These are phyloP conservation scores for Illadopsis cleaveri DNA, from an alignment of 2,113 vertebrate genomes.

Conservation along the genomic window DNA sequence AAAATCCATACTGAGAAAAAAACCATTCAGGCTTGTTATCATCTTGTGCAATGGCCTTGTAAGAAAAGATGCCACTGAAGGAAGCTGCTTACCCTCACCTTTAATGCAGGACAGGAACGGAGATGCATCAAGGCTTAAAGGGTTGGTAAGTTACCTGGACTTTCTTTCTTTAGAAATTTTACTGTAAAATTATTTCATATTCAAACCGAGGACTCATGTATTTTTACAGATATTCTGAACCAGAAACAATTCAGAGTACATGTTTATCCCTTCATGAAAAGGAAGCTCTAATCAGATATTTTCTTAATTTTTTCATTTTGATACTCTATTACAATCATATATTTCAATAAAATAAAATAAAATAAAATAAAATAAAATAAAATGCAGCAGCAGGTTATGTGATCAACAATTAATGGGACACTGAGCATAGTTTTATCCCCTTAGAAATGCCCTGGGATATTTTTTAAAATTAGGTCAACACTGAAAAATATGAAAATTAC, in stretches of 20 bases:
- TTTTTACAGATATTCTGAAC: background rate
- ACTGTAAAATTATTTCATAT: background rate
- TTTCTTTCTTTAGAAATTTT: background rate
- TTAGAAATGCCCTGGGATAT: background rate
- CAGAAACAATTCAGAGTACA: background rate
- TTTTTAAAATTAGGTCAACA: background rate
- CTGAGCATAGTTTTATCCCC: background rate
- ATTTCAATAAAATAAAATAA: background rate
- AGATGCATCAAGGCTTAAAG: background rate
- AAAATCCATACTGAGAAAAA: background rate
- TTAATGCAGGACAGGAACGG: background rate
- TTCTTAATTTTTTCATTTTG: background rate
- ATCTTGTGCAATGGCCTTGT: background rate
- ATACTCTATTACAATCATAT: background rate
- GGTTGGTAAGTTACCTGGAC: background rate
- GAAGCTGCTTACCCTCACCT: background rate
- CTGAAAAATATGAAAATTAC: background rate
- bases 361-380: background rate
- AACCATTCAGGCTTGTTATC: background rate
- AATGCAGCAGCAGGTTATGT: background rate
- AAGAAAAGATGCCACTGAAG: background rate
- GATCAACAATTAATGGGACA: background rate
- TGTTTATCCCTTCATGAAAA: background rate
- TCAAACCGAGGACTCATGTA: fast-evolving
- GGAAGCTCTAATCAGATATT: background rate